Percentiles rank a stretch among this genome's conserved stretches.
Evolutionary conservation across 2,113 vertebrate genomes (phyloP).

Genomic region (Todiramphus chloris): DNA sequence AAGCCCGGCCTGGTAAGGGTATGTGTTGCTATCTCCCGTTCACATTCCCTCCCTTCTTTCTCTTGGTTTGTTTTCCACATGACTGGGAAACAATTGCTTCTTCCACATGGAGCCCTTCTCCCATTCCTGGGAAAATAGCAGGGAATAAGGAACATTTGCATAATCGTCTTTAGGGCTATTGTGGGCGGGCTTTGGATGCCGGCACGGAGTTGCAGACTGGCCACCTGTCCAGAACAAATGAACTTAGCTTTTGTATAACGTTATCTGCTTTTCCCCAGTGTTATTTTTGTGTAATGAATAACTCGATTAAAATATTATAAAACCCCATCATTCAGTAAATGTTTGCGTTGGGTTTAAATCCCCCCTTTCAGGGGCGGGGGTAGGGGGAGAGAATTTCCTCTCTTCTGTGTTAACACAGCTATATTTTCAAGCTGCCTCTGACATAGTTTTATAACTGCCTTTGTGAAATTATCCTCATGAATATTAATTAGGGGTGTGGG

Average conservation of each 20-base stretch:
- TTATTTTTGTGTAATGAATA: constrained; percentile 73
- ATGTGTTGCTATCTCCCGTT: constrained; percentile 24
- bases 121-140: constrained; percentile 86
- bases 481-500: constrained; percentile 76
- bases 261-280: constrained; percentile 67
- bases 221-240: constrained; percentile 90
- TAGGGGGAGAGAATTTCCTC: constrained; percentile 1
- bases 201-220: constrained; percentile 65
- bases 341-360: constrained; percentile 32
- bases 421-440: constrained; percentile 45
- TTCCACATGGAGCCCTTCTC: constrained; percentile 73
- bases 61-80: constrained; percentile 77
- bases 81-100: constrained; percentile 75
- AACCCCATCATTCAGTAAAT: constrained; percentile 14
- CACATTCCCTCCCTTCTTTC: constrained; percentile 44
- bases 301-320: constrained; percentile 76
- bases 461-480: constrained; percentile 79
- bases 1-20: background rate
- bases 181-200: constrained; percentile 78
- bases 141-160: constrained; percentile 80
- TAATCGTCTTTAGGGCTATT: constrained; percentile 87
- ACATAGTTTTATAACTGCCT: constrained; percentile 70
- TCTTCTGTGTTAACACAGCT: background rate
- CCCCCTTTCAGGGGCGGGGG: background rate
- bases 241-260: constrained; percentile 75